Percentiles rank a stretch among this genome's conserved stretches.
phyloP scores from a whole-genome alignment of 1,140 invertebrate genomes.

The Anastrepha obliqua region DNA sequence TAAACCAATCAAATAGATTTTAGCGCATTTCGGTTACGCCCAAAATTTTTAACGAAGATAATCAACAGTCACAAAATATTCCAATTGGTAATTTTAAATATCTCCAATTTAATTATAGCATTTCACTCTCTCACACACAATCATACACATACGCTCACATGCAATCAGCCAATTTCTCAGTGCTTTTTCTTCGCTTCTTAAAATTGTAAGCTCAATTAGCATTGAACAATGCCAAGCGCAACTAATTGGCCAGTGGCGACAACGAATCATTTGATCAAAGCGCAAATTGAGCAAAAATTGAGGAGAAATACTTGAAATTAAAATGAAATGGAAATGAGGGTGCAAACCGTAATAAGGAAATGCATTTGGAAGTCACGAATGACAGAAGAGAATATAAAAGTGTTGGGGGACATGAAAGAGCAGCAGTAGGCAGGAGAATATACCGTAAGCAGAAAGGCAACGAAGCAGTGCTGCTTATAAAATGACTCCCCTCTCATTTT shows the following conservation, averaged over 20 bases:
- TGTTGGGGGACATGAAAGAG: neutral
- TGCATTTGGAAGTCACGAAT: neutral
- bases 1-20: no score
- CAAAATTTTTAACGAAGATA: no score
- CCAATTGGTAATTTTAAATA: no score
- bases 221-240: neutral
- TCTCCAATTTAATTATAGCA: no score
- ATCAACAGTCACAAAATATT: no score
- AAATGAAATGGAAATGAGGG: constrained; percentile 10
- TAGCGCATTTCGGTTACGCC: no score
- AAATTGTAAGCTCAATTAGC: constrained; percentile 8
- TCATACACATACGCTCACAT: no score
- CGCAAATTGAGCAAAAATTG: constrained; percentile 35
- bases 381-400: neutral
- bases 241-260: neutral
- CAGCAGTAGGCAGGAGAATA: neutral
- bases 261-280: neutral
- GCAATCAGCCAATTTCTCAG: no score
- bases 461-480: neutral
- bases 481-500: neutral
- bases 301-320: constrained; percentile 28
- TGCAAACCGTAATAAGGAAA: neutral
- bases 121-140: no score
- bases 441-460: neutral
- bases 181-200: neutral